These are phyloP conservation scores for Pangasius djambal DNA, from an alignment of 2,797 vertebrate genomes.

Conservation along the genomic window DNA sequence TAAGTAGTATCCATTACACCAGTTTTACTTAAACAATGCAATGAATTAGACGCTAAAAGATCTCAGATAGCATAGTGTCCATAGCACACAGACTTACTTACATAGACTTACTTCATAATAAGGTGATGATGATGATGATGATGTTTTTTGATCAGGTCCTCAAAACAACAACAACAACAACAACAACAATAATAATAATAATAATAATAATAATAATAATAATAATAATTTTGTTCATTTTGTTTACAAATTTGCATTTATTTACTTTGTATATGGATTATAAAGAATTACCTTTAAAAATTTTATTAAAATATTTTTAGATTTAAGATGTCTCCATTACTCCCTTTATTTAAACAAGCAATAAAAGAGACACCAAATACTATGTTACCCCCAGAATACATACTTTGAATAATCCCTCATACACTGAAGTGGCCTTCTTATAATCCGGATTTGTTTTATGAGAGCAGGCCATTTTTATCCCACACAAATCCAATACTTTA, in stretches of 20 bases:
- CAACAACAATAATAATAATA: no score
- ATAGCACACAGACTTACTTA: no score
- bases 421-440: background rate
- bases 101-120: no score
- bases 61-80: no score
- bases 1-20: no score
- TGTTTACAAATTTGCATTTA: background rate
- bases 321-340: background rate
- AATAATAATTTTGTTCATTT: no score
- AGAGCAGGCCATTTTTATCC: slow-evolving; percentile 17
- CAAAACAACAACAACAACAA: no score
- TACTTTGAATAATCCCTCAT: background rate
- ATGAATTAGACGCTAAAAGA: no score
- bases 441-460: background rate
- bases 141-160: no score
- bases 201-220: no score
- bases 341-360: background rate
- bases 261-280: background rate
- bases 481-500: slow-evolving; percentile 16
- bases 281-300: background rate
- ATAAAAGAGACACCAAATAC: background rate
- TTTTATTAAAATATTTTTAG: background rate
- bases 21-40: no score
- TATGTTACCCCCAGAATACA: background rate
- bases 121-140: no score